These are phyloP conservation scores for Boulengeromyrus knoepffleri DNA, from an alignment of 2,113 vertebrate genomes.

Conservation along the genomic window DNA sequence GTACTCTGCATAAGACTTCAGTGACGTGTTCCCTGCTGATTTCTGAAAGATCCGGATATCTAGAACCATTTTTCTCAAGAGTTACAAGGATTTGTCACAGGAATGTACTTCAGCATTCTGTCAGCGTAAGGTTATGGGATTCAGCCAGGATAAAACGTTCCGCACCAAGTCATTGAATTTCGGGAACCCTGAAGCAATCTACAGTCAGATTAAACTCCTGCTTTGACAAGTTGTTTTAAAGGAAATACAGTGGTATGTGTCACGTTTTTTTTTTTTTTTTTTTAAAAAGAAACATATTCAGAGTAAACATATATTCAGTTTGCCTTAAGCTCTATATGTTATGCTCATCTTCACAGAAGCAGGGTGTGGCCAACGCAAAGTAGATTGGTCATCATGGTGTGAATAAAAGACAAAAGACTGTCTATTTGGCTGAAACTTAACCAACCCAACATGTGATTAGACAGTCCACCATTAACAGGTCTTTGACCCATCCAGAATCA, in stretches of 20 bases:
- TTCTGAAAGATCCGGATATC: not conserved
- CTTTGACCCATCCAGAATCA: not conserved
- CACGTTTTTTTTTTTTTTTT: not conserved
- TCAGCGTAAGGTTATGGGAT: not conserved
- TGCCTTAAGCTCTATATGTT: constrained; percentile 2
- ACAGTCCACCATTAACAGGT: not conserved
- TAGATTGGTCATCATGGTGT: not conserved
- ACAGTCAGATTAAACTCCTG: not conserved
- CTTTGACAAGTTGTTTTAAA: not conserved
- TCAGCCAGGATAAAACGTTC: not conserved
- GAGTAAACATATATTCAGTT: constrained; percentile 1
- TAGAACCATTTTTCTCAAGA: not conserved
- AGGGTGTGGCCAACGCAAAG: not conserved
- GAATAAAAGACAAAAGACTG: not conserved
- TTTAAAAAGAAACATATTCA: not conserved
- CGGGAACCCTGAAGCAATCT: not conserved
- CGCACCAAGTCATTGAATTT: constrained; percentile 5
- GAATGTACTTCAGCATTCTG: not conserved
- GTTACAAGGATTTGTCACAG: not conserved
- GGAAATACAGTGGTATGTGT: not conserved
- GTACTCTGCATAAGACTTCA: not conserved
- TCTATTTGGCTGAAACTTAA: not conserved
- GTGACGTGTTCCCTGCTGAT: not conserved
- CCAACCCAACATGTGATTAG: not conserved
- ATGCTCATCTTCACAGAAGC: not conserved